phyloP scores from a whole-genome alignment of 1,140 invertebrate genomes.

The Colletes gigas region DNA sequence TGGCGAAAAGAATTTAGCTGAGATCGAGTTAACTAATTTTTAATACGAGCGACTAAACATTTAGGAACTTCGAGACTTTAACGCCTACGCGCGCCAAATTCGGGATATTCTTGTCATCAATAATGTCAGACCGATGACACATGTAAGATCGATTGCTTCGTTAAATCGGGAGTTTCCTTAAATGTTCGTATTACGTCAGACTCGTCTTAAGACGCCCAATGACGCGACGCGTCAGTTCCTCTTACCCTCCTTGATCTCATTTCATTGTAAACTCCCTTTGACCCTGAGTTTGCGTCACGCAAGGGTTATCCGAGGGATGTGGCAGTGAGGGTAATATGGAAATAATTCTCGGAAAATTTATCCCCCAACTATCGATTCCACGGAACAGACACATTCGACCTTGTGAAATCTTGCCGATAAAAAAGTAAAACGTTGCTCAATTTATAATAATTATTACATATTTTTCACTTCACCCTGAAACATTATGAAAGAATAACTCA shows the following conservation, averaged over 20 bases:
- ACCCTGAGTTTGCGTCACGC: slow-evolving; percentile 15
- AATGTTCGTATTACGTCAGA: slow-evolving; percentile 11
- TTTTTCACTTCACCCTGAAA: too few relatives aligned
- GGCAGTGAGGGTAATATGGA: background rate
- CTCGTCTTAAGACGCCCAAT: slow-evolving; percentile 6
- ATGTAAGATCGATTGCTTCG: background rate
- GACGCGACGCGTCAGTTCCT: background rate
- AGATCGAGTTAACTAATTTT: too few relatives aligned
- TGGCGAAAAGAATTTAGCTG: too few relatives aligned
- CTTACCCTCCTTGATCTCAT: slow-evolving; percentile 25
- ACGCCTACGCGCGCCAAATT: too few relatives aligned
- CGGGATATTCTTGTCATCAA: background rate
- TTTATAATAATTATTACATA: too few relatives aligned
- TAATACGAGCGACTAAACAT: too few relatives aligned
- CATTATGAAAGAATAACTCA: too few relatives aligned
- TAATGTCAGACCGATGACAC: background rate
- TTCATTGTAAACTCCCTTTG: slow-evolving; percentile 19
- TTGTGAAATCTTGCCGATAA: background rate
- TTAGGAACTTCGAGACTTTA: too few relatives aligned
- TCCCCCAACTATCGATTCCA: background rate
- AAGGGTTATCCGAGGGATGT: background rate
- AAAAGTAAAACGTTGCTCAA: background rate
- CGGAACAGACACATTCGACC: background rate
- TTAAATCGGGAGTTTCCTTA: slow-evolving; percentile 12
- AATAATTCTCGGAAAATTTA: slow-evolving; percentile 4